Percentiles rank a stretch among this genome's conserved stretches.
Conservation (phyloP, 2,888 invertebrate species). For the Frankliniella fusca region DNA sequence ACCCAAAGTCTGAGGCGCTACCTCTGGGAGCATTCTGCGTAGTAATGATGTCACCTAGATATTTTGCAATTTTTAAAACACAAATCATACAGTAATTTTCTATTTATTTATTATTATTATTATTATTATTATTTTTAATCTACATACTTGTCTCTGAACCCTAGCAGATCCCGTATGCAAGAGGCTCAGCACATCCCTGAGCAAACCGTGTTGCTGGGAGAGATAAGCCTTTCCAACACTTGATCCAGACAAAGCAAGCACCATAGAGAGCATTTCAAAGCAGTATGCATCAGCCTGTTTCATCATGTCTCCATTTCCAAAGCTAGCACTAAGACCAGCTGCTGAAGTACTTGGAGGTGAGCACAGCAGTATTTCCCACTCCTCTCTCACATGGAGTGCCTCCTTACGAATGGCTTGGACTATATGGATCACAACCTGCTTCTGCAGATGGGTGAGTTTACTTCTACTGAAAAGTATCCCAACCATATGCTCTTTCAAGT, state of each 20-base stretch:
- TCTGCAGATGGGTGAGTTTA: constrained; percentile 87
- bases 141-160: constrained; percentile 79
- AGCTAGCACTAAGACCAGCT: constrained; percentile 32
- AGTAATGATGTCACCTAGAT: constrained; percentile 74
- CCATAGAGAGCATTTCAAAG: constrained; percentile 96
- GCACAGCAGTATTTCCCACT: constrained; percentile 75
- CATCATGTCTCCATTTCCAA: constrained; percentile 35
- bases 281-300: constrained; percentile 79
- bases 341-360: constrained; percentile 43
- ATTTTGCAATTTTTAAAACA: constrained; percentile 25
- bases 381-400: constrained; percentile 77
- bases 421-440: constrained; percentile 85
- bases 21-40: constrained; percentile 82
- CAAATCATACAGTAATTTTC: constrained; percentile 29
- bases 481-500: constrained; percentile 91
- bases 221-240: constrained; percentile 84
- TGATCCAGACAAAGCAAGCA: constrained; percentile 87
- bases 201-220: constrained; percentile 79
- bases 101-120: neutral
- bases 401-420: constrained; percentile 88
- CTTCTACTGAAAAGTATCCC: constrained; percentile 92
- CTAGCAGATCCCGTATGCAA: constrained; percentile 92
- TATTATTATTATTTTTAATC: neutral
- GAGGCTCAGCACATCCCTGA: constrained; percentile 78
- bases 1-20: constrained; percentile 77